phyloP scores from a whole-genome alignment of 2,113 vertebrate species.

The Symphodus melops region DNA sequence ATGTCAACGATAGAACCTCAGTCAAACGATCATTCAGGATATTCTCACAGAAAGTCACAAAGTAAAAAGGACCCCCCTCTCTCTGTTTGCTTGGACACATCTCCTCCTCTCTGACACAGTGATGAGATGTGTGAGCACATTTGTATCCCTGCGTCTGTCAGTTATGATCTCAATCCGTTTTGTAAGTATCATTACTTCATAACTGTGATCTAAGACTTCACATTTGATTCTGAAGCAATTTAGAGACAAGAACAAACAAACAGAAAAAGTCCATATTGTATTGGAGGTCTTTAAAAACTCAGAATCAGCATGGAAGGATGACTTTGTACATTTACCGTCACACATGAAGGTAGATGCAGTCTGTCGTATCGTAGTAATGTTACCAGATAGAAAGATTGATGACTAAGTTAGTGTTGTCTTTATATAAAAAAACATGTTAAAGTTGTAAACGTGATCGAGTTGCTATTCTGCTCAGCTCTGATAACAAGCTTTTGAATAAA shows the following conservation, averaged over 20 bases:
- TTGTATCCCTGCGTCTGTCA: conserved; percentile 45
- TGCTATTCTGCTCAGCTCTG: too few species aligned
- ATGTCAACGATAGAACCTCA: conserved; percentile 5
- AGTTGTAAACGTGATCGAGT: too few species aligned
- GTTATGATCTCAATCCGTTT: conserved; percentile 35
- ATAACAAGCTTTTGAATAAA: too few species aligned
- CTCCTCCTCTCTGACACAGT: conserved; percentile 46
- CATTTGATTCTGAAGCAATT: neutral
- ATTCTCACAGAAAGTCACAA: conserved; percentile 15
- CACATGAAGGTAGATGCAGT: too few species aligned
- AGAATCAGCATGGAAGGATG: neutral
- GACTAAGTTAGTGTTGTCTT: too few species aligned
- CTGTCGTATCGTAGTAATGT: too few species aligned
- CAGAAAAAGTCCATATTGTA: neutral
- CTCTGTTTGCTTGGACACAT: conserved; percentile 3
- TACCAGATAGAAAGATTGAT: too few species aligned
- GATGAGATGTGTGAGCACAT: conserved; percentile 56
- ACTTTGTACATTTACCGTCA: too few species aligned
- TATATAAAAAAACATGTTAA: too few species aligned
- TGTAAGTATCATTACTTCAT: conserved; percentile 27
- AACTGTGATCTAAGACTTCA: conserved; percentile 28
- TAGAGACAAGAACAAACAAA: conserved; percentile 1
- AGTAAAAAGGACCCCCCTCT: conserved; percentile 24
- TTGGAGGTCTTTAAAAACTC: neutral
- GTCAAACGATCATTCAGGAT: conserved; percentile 39